phyloP scores from a whole-genome alignment of 1,140 invertebrate genomes.

The Asobara japonica region DNA sequence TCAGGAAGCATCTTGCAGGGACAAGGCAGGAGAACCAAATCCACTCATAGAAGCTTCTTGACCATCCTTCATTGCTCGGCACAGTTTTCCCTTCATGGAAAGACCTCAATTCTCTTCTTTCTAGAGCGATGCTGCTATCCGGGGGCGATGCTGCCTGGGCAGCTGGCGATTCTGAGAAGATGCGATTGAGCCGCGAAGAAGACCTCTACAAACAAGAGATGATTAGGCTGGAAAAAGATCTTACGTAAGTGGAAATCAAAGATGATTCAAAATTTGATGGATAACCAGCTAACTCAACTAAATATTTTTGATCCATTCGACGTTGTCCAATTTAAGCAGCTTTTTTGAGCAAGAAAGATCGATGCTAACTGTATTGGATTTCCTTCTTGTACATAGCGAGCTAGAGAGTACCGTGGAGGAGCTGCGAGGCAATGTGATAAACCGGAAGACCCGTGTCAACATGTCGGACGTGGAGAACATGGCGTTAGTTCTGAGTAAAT shows the following conservation, averaged over 20 bases:
- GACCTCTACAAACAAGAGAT: slow-evolving; percentile 93
- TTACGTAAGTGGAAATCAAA: slow-evolving; percentile 74
- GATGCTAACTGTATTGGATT: background rate
- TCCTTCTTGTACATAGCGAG: slow-evolving; percentile 71
- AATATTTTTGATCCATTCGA: too few species aligned
- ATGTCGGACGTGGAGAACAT: slow-evolving; percentile 97
- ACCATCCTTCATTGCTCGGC: too few species aligned
- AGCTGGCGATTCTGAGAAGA: slow-evolving; percentile 72
- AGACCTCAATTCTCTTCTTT: slow-evolving; percentile 4
- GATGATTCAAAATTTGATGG: slow-evolving; percentile 7
- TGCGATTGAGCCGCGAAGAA: slow-evolving; percentile 78
- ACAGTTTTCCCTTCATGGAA: too few species aligned
- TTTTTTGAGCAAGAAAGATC: slow-evolving; percentile 34
- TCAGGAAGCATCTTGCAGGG: too few species aligned
- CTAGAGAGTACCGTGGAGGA: slow-evolving; percentile 95
- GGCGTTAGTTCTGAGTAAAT: slow-evolving; percentile 88
- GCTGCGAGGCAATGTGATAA: slow-evolving; percentile 92
- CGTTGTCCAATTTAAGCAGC: too few species aligned
- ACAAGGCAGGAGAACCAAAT: too few species aligned
- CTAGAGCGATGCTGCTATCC: slow-evolving; percentile 72
- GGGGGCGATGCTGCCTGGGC: slow-evolving; percentile 72
- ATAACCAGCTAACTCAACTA: too few species aligned
- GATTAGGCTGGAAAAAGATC: slow-evolving; percentile 88
- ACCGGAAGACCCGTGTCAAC: slow-evolving; percentile 92
- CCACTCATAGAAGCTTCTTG: background rate